Evolutionary conservation across 2,888 invertebrate genomes (phyloP).

Genomic region (Cremastobaeus sp.): DNA sequence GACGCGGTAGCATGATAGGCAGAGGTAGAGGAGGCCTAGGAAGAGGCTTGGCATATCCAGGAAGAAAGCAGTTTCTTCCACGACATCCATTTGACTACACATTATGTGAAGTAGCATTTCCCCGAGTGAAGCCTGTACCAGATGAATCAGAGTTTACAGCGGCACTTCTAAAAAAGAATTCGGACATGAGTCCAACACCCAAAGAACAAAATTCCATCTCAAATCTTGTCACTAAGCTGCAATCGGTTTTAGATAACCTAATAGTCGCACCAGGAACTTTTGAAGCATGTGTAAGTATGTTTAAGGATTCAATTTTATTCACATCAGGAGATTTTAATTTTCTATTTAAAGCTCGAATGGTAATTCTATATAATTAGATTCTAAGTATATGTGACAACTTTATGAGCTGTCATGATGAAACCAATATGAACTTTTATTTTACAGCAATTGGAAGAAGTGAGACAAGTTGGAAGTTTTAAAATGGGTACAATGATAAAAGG

Average conservation of each 20-base stretch:
- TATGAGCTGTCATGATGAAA: too few relatives aligned
- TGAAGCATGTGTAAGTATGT: constrained; percentile 92
- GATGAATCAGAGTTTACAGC: constrained; percentile 93
- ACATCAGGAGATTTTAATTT: background rate
- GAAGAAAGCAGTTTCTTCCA: constrained; percentile 83
- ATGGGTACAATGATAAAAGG: constrained; percentile 98
- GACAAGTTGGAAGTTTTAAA: constrained; percentile 98
- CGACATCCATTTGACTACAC: constrained; percentile 93
- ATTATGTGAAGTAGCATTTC: constrained; percentile 93
- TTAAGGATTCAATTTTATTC: constrained; percentile 1
- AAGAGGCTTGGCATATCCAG: constrained; percentile 82
- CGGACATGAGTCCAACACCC: constrained; percentile 93
- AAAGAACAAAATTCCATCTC: constrained; percentile 94
- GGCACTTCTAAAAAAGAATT: constrained; percentile 94
- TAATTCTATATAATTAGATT: too few relatives aligned
- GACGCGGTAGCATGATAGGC: constrained; percentile 84
- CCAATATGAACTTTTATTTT: constrained; percentile 7
- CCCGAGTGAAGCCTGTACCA: constrained; percentile 87
- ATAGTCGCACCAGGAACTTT: constrained; percentile 96
- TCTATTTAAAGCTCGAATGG: background rate
- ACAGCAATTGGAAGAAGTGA: constrained; percentile 94
- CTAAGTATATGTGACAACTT: too few relatives aligned
- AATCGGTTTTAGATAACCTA: constrained; percentile 94
- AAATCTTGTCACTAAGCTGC: constrained; percentile 96
- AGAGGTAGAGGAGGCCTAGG: constrained; percentile 84